Evolutionary conservation across 2,797 vertebrate genomes (phyloP).

Genomic region (Threskiornis aethiopicus): DNA sequence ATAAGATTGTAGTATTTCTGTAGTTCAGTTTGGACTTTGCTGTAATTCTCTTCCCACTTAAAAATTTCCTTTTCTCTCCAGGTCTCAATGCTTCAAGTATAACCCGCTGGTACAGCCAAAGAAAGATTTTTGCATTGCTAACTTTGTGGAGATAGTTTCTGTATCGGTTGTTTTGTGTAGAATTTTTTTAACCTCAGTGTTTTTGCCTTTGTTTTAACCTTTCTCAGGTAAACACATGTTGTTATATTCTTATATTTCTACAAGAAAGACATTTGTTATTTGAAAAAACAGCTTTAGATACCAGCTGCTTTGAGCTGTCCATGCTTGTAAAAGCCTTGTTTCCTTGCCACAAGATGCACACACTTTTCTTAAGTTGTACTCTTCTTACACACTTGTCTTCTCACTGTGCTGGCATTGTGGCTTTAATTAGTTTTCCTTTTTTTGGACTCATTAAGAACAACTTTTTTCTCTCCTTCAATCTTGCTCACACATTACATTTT

Average conservation of each 20-base stretch:
- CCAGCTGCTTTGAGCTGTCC: not conserved
- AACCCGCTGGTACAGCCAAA: not conserved
- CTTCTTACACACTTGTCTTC: not conserved
- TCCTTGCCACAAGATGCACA: not conserved
- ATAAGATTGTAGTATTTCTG: not conserved
- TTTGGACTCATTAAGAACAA: not conserved
- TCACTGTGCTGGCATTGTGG: not conserved
- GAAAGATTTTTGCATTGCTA: not conserved
- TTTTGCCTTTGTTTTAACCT: slow-evolving; percentile 4
- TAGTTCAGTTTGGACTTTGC: not conserved
- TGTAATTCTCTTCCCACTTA: not conserved
- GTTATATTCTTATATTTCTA: not conserved
- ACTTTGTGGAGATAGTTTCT: not conserved
- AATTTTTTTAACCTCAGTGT: not conserved
- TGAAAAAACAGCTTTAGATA: not conserved
- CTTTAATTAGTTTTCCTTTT: not conserved
- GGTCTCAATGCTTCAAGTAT: not conserved
- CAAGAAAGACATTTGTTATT: not conserved
- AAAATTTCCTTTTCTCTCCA: not conserved
- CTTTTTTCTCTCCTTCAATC: not conserved
- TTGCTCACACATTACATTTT: not conserved
- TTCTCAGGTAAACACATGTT: not conserved
- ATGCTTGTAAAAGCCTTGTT: not conserved
- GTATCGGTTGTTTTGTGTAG: not conserved
- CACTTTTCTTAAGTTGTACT: not conserved